Base-by-base conservation (phyloP, 1,140 invertebrate species). In the Uloborus diversus region DNA sequence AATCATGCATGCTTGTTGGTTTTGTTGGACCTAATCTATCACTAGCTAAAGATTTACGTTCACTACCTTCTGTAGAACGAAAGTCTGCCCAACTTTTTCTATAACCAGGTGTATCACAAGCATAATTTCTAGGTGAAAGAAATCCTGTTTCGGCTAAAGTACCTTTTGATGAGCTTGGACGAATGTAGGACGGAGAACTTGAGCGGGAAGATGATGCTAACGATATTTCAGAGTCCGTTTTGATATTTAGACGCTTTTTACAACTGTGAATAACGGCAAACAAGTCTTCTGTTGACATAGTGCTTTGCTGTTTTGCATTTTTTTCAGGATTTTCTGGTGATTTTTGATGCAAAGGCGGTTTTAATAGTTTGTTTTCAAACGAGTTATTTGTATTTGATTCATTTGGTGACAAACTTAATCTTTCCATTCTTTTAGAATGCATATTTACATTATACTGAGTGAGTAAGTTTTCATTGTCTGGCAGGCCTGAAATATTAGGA, bases 1-100 rank as follows among this genome's bases (percentile, higher is more conserved):
- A 95, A 85, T 95, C 94, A 66, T 85, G 84, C 51, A 86, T 83
- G 17, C 86, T 86, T 1, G 85, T 85, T 7, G 78, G 82, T 70
- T 81, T 85, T 65, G 87, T 85, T 2, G 88, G 86, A 76, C 88
- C 88, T 84, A 88, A 87, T 65, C 87, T 87, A 66, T 89, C 87
- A 27, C 85, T 85, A 4, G 80, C 84, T 49, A 79, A 61, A 88
- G 65, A 79, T 53, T 73, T 70, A 13, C 82, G 47, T 17, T 80
- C 56, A 61, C 27, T 47, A 56, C 49, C 30, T n/a, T 51, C 37
- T n/a, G 56, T 23, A 17, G 76, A 42, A 23, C 76, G 57, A 35
- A 79, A 79, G 35, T 79, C 76, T 20, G 76, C 64, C 76, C 76
- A 79, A 61, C 76, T 79, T 61, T 56, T 68, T 17, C 76, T 35